Evolutionary conservation across 2,797 vertebrate genomes (phyloP), one percentile per base, ranked within the genome.

Genomic region (Notoglanidium macrostoma): DNA sequence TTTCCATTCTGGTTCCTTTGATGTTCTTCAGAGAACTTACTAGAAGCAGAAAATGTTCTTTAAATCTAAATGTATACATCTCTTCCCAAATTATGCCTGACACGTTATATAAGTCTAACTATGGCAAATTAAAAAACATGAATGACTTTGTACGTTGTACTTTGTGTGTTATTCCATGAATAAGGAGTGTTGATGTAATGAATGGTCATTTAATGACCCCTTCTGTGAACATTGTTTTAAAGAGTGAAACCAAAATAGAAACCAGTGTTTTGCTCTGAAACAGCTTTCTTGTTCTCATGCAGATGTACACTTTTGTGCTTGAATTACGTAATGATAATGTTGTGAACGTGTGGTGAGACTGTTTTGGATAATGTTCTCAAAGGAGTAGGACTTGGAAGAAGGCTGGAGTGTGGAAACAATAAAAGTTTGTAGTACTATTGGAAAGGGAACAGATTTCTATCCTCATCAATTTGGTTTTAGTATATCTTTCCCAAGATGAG

Each of bases 301-400:
- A 59, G 81, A 83, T 54, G 67, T 81, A 63, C 29, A 54, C 77
- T 59, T 84, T 82, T 86, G 63, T 81, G 78, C 49, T 46, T 83
- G 68, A 81, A 77, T 89, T 88, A 88, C 78, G 57, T 88, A 85
- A 90, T 77, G 78, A 51, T 19, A 44, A 87, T 87, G 54, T 70
- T 87, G 83, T 85, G 57, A 80, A 89, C 32, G 83, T 74, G 87
- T 67, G 46, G 63, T 85, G 73, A 87, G 40, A 54, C 21, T 12
- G 46, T 49, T 80, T 76, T 87, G 74, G 85, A 88, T 85, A 54
- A 85, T 11, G 17, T 67, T 78, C 87, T n/a, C 76, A n/a, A 40
- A 68, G 79, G 87, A 79, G 3, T 70, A 49, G 63, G 49, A 67
- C 21, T 59, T 63, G 87, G 78, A 76, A 59, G 23, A 84, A 86